A percentile compares a stretch with the other conserved stretches of the same genome.
These are phyloP conservation scores for Gymnosoma rotundatum DNA, from an alignment of 2,888 invertebrate species.

Conservation along the genomic window DNA sequence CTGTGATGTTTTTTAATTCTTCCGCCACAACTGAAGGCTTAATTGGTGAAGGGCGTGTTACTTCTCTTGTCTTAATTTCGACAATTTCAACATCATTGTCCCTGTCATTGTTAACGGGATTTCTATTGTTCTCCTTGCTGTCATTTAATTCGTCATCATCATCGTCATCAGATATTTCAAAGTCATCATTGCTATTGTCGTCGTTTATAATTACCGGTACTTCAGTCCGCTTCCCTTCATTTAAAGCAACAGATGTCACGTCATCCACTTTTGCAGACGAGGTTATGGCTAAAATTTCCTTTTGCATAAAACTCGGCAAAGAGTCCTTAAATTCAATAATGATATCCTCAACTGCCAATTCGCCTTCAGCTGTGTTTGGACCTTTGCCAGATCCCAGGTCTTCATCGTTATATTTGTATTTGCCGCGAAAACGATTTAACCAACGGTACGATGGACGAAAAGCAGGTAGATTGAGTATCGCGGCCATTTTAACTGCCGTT, in stretches of 20 bases:
- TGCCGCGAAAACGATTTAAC: slow-evolving; percentile 79
- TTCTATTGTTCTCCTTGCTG: slow-evolving; percentile 66
- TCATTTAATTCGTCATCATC: slow-evolving; percentile 61
- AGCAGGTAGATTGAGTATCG: slow-evolving; percentile 77
- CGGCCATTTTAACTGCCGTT: slow-evolving; percentile 78
- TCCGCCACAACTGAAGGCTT: neutral
- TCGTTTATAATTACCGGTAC: slow-evolving; percentile 62
- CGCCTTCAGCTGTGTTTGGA: slow-evolving; percentile 69
- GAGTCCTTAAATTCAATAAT: slow-evolving; percentile 79
- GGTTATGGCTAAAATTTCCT: slow-evolving; percentile 77
- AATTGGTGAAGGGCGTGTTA: neutral
- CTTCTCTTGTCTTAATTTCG: slow-evolving; percentile 49
- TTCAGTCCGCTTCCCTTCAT: slow-evolving; percentile 35
- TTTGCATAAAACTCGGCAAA: slow-evolving; percentile 80
- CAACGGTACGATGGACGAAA: slow-evolving; percentile 79
- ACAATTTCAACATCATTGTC: slow-evolving; percentile 53
- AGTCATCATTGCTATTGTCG: slow-evolving; percentile 74
- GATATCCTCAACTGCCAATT: slow-evolving; percentile 79
- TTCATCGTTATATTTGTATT: slow-evolving; percentile 78
- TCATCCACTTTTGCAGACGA: slow-evolving; percentile 70
- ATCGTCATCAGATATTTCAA: slow-evolving; percentile 62
- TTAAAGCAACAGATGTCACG: neutral
- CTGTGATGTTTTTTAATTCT: slow-evolving; percentile 31
- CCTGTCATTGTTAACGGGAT: neutral
- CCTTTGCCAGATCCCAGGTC: slow-evolving; percentile 74